Conservation (phyloP, 2,888 invertebrate genomes). For the Lithosia quadra region DNA sequence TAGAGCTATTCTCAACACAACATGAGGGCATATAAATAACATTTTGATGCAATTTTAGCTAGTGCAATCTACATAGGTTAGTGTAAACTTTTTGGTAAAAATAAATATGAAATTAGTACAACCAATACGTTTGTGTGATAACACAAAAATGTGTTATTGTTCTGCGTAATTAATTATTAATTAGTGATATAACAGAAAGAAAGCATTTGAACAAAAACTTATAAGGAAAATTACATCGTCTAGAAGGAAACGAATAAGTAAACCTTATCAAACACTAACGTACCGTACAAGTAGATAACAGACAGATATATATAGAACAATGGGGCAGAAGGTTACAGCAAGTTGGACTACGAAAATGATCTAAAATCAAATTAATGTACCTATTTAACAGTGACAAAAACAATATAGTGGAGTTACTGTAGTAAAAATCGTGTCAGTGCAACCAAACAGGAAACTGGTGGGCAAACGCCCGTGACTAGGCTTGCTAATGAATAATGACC, state of each 20-base stretch:
- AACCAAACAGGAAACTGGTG: slow-evolving; percentile 75
- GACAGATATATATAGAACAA: slow-evolving; percentile 16
- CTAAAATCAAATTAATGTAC: slow-evolving; percentile 13
- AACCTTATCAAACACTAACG: slow-evolving; percentile 22
- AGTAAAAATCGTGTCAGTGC: slow-evolving; percentile 58
- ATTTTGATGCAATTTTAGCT: slow-evolving; percentile 20
- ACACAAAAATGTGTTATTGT: neutral
- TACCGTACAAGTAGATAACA: slow-evolving; percentile 9
- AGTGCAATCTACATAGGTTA: neutral
- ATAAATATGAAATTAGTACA: neutral
- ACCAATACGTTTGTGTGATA: neutral
- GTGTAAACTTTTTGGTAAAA: neutral
- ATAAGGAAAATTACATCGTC: slow-evolving; percentile 41
- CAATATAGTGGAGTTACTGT: slow-evolving; percentile 64
- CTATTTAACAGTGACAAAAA: slow-evolving; percentile 23
- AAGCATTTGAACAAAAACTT: slow-evolving; percentile 28
- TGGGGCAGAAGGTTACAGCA: slow-evolving; percentile 7
- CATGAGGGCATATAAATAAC: slow-evolving; percentile 25
- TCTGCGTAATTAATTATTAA: slow-evolving; percentile 5
- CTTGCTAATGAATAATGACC: slow-evolving; percentile 60
- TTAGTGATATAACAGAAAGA: slow-evolving; percentile 19
- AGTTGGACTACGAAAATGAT: slow-evolving; percentile 17
- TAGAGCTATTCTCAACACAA: slow-evolving; percentile 29
- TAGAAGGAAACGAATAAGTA: slow-evolving; percentile 29
- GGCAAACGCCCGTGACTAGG: slow-evolving; percentile 66